Conservation (phyloP, 2,113 vertebrate genomes). For the Tenrec ecaudatus region DNA sequence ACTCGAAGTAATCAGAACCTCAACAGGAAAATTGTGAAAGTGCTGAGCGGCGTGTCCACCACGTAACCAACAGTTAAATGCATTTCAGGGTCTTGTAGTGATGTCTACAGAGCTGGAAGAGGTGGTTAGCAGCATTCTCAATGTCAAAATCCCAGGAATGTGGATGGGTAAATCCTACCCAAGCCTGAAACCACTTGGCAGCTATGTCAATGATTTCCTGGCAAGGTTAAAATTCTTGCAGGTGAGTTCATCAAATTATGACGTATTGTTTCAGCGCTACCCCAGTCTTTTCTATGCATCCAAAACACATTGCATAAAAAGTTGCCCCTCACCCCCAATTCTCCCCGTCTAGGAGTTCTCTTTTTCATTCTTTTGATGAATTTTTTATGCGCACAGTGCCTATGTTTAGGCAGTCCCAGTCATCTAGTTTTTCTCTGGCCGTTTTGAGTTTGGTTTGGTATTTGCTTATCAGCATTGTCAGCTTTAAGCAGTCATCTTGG, state of each 20-base stretch:
- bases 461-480: too few relatives aligned
- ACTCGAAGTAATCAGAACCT: not conserved
- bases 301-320: not conserved
- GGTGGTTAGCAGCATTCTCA: constrained; percentile 92
- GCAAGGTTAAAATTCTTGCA: constrained; percentile 91
- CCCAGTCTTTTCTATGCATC: not conserved
- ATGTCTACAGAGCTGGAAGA: constrained; percentile 94
- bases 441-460: too few relatives aligned
- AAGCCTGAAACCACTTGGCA: constrained; percentile 93
- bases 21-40: not conserved
- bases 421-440: too few relatives aligned
- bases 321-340: too few relatives aligned
- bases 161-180: constrained; percentile 95
- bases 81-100: constrained; percentile 90
- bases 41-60: not conserved
- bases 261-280: not conserved
- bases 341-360: too few relatives aligned
- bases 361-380: too few relatives aligned
- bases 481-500: too few relatives aligned
- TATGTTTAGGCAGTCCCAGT: too few relatives aligned
- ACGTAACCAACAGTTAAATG: not conserved
- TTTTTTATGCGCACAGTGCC: too few relatives aligned
- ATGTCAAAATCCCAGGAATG: constrained; percentile 90
- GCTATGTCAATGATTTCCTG: constrained; percentile 93
- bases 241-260: constrained; percentile 81